Evolutionary conservation across 2,888 invertebrate species (phyloP).

Genomic region (Drosophila melanosoma): DNA sequence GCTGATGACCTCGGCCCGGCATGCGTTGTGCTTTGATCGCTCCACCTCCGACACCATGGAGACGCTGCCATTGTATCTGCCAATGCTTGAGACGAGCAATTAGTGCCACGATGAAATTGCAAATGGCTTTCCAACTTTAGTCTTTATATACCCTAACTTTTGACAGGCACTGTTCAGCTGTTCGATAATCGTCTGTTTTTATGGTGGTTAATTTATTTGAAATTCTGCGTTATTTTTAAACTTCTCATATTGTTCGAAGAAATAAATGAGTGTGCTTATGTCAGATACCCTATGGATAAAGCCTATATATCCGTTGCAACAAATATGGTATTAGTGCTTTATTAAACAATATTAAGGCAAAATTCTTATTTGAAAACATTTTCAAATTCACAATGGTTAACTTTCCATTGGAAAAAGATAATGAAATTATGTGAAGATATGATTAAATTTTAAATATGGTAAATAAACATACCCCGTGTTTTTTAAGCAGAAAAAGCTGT

Average conservation of each 20-base stretch:
- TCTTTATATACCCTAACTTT: conserved; percentile 2
- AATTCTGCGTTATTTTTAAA: background rate
- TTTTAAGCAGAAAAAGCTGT: no score
- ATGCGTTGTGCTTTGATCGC: conserved; percentile 83
- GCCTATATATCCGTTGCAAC: background rate
- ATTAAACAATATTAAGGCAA: background rate
- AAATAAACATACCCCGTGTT: no score
- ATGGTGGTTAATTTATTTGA: conserved; percentile 1
- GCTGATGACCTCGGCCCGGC: conserved; percentile 83
- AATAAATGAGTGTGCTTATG: conserved; percentile 7
- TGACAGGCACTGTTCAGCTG: background rate
- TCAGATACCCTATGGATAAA: background rate
- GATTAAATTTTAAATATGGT: no score
- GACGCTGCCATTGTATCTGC: conserved; percentile 83
- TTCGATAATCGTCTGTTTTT: background rate
- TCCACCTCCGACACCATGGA: conserved; percentile 64
- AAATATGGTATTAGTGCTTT: background rate
- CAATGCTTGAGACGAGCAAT: conserved; percentile 82
- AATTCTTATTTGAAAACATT: background rate
- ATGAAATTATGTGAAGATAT: background rate
- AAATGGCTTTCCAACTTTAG: conserved; percentile 10
- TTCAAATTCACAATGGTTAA: background rate
- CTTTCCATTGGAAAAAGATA: background rate
- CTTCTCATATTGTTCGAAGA: background rate
- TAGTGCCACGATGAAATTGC: conserved; percentile 28